phyloP scores from a whole-genome alignment of 2,888 invertebrate genomes.

The Phania funesta region DNA sequence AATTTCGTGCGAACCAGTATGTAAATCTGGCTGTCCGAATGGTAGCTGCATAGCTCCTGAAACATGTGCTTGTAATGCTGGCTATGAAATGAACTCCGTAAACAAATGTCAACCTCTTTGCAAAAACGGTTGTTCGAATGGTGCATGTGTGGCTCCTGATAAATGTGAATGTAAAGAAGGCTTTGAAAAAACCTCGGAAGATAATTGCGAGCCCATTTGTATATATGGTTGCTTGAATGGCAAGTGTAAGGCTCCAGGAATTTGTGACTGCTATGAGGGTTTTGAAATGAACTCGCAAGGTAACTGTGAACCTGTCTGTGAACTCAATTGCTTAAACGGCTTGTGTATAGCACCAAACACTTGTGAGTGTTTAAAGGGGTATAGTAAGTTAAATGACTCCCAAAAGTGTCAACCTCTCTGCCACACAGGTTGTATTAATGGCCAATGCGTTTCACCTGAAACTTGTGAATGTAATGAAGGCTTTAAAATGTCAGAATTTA shows the following conservation, averaged over 20 bases:
- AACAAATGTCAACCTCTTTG: conserved; percentile 75
- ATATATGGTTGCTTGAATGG: conserved; percentile 49
- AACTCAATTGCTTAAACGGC: conserved; percentile 75
- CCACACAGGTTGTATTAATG: conserved; percentile 73
- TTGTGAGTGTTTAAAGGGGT: conserved; percentile 80
- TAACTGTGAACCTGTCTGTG: conserved; percentile 40
- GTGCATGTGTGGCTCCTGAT: conserved; percentile 72
- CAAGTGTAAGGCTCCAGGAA: conserved; percentile 73
- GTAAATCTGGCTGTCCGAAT: conserved; percentile 70
- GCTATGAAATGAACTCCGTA: conserved; percentile 78
- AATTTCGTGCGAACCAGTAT: conserved; percentile 75
- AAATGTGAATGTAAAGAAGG: conserved; percentile 71
- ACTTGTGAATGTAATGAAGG: conserved; percentile 70
- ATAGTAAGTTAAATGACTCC: background rate
- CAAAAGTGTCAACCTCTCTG: conserved; percentile 76
- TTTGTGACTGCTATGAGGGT: conserved; percentile 70
- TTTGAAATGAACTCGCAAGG: background rate
- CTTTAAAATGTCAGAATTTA: conserved; percentile 46
- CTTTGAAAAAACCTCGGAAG: conserved; percentile 52
- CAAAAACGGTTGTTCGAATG: conserved; percentile 70
- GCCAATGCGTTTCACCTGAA: conserved; percentile 72
- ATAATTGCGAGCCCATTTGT: conserved; percentile 45
- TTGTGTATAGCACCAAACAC: conserved; percentile 81
- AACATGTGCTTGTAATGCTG: conserved; percentile 85
- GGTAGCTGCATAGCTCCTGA: conserved; percentile 84